Evolutionary conservation across 2,888 invertebrate genomes (phyloP), one percentile per base, ranked within the genome.

Genomic region (Sthenelais limicola): DNA sequence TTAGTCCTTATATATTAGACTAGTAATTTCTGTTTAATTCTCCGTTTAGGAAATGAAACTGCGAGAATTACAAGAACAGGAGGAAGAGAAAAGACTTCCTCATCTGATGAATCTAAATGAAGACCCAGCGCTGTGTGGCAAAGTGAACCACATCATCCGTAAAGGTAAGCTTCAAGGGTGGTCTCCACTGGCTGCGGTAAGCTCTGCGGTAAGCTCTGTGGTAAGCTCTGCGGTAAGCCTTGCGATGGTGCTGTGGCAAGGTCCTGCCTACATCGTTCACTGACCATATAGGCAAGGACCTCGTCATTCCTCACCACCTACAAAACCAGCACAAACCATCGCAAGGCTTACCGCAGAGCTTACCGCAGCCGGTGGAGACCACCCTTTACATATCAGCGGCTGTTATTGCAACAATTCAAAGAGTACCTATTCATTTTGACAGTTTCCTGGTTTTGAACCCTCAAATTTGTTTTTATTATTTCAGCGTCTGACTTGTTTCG

Each of bases 71-170:
- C 38, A 35, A 43, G 72, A 47, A 56, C 68, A 26, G 56, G 75
- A 77, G 49, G 76, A 77, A 43, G 74, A 77, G 69, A 72, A 73
- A 51, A 72, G 73, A 52, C 33, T 73, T 21, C 80, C 81, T 26
- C 81, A 81, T 51, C 70, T 81, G 3, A 75, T 70, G 33, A 81
- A 81, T 67, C 75, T 81, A 21, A 81, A 81, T 58, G 81, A 82
- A 68, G 81, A 81, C 66, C 78, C 80, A 5, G 77, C 77, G 18
- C 76, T 81, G 51, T 71, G 67, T 48, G 81, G 81, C 21, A 80
- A 79, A 73, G 66, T 80, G 26, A 54, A 66, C 15, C 77, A 80
- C 71, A 32, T 77, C 21, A 33, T 72, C 1, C 52, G 54, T 35
- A 48, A 32, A 33, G 68, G 69, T 49, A 58, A 48, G 67, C 4